Conservation (phyloP, 2,888 invertebrate species). For the Caenorhabditis virilis region DNA sequence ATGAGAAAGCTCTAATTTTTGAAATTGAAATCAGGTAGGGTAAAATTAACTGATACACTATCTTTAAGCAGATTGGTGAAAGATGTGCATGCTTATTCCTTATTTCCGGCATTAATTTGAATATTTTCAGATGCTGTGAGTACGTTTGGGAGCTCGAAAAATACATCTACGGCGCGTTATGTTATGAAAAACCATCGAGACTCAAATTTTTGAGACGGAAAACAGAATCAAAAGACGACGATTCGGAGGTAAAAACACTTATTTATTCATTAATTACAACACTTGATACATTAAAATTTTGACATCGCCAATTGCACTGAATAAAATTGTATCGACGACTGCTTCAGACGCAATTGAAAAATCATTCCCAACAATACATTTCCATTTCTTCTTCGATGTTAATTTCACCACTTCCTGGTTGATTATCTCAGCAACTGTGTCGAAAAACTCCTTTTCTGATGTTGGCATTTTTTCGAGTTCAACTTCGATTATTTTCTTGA, state of each 20-base stretch:
- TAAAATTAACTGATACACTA: too few species aligned
- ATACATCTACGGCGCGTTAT: constrained; percentile 73
- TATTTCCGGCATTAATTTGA: too few species aligned
- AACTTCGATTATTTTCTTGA: too few species aligned
- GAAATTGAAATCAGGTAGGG: too few species aligned
- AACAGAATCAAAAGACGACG: constrained; percentile 33
- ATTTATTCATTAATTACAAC: not conserved
- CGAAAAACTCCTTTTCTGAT: constrained; percentile 2
- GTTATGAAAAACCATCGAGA: constrained; percentile 50
- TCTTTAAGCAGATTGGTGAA: too few species aligned
- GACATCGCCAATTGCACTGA: constrained; percentile 26
- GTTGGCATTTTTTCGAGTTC: constrained; percentile 1
- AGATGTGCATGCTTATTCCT: too few species aligned
- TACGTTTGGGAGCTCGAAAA: constrained; percentile 91
- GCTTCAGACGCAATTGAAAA: constrained; percentile 16
- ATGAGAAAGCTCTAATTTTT: not conserved
- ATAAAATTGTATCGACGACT: constrained; percentile 14
- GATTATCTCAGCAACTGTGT: constrained; percentile 4
- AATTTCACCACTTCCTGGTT: constrained; percentile 4
- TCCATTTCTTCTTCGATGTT: not conserved
- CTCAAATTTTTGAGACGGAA: constrained; percentile 39
- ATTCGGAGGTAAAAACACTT: constrained; percentile 11
- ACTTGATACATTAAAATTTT: constrained; percentile 16
- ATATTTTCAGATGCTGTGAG: constrained; percentile 78
- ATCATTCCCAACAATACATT: constrained; percentile 17